Evolutionary conservation across 2,797 vertebrate genomes (phyloP).

Genomic region (Tragopan temminckii): DNA sequence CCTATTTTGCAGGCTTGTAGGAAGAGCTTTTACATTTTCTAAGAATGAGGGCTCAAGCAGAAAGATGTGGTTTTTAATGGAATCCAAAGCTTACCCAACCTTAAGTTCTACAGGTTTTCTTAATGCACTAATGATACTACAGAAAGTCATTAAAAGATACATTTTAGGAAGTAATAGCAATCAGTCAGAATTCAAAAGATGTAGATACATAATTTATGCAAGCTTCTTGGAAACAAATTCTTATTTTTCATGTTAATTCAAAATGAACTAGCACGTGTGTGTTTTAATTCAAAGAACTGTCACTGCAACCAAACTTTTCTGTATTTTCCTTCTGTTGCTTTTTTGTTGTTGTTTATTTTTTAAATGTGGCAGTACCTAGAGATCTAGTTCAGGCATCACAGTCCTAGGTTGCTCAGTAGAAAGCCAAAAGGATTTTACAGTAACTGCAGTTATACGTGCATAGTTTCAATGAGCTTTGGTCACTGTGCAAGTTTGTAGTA

Average conservation of each 20-base stretch:
- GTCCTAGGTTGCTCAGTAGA: not conserved
- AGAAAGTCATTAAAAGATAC: not conserved
- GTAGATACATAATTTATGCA: not conserved
- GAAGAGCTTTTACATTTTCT: not conserved
- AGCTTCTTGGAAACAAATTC: not conserved
- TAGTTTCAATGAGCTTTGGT: not conserved
- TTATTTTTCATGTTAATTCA: not conserved
- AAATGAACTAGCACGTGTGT: not conserved
- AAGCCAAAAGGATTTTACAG: not conserved
- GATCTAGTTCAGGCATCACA: not conserved
- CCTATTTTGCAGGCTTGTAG: not conserved
- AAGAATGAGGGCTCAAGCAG: not conserved
- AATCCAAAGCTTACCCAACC: not conserved
- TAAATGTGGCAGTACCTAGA: not conserved
- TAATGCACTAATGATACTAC: not conserved
- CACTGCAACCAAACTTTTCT: not conserved
- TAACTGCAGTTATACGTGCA: not conserved
- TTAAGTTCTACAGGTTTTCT: not conserved
- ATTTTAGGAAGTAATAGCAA: not conserved
- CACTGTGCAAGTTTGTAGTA: not conserved
- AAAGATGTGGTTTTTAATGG: not conserved
- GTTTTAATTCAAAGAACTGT: not conserved
- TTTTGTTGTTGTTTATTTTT: not conserved
- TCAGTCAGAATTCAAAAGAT: not conserved
- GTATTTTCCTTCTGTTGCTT: not conserved